Evolutionary conservation across 1,140 invertebrate genomes (phyloP), one percentile per base, ranked within the genome.

Genomic region (Nixonia krombeini): DNA sequence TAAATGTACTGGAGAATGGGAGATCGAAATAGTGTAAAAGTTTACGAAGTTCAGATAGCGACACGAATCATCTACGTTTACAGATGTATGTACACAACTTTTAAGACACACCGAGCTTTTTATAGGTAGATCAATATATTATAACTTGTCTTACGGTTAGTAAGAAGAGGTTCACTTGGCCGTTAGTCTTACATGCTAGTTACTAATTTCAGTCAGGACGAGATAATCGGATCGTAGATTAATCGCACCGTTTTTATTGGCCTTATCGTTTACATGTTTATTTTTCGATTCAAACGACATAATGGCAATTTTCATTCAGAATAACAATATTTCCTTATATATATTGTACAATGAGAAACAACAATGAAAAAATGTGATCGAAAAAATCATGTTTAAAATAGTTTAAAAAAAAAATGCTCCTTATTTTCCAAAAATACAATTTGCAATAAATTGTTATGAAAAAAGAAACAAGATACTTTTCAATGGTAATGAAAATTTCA

Each of bases 81-180:
- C 23, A 41, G 10, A 18, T 35, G 18, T 73, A 74, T 72, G 69
- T 66, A 69, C 61, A 71, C 26, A 49, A 67, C 50, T 44, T 29
- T 65, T 58, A 52, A 71, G 61, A 21, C 21, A 74, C 71, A 73
- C 40, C 31, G 25, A 61, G 46, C 16, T 40, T 56, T 38, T 42
- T 1, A 5, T 44, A 6, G 23, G 45, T 21, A 21, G 6, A 21
- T 21, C 56, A 9, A n/a, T 49, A 59, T 41, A 12, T 31, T 49
- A 59, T 41, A 12, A 23, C 4, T 21, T 61, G 44, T 55, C 12
- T 55, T 63, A 63, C 50, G 55, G 53, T 55, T 56, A 56, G 38
- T 63, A 51, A 63, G 53, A 63, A 55, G 49, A 53, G 50, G 35
- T 52, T 62, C 44, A 23, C 31, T 65, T 65, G 61, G 61, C 61